phyloP scores from a whole-genome alignment of 2,888 invertebrate species.

The Xestia c-nigrum region DNA sequence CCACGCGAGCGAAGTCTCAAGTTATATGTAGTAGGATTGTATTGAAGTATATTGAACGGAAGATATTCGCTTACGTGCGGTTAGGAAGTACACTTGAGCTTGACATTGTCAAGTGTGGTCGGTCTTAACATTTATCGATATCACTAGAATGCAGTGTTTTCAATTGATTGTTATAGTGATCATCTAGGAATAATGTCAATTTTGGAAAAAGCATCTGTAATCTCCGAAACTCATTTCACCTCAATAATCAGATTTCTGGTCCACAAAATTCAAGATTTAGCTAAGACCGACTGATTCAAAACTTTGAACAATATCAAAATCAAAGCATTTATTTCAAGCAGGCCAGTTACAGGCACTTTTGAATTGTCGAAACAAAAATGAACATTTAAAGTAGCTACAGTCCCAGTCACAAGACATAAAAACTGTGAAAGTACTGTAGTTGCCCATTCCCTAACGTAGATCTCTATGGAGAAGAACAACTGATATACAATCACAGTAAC shows the following conservation, averaged over 20 bases:
- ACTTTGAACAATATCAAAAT: too few species aligned
- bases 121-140: constrained; percentile 14
- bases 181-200: not conserved
- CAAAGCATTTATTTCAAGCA: too few species aligned
- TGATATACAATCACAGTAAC: too few species aligned
- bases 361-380: too few species aligned
- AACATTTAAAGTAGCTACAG: too few species aligned
- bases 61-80: constrained; percentile 51
- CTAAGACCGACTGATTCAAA: not conserved
- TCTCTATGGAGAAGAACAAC: too few species aligned
- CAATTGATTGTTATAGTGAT: not conserved
- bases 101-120: constrained; percentile 33
- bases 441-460: too few species aligned
- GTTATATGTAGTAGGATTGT: not conserved
- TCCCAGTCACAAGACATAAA: too few species aligned
- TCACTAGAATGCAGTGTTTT: not conserved
- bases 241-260: not conserved
- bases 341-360: too few species aligned
- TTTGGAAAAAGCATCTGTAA: not conserved
- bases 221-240: not conserved
- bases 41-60: not conserved
- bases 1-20: not conserved
- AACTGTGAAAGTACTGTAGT: too few species aligned
- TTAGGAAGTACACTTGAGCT: constrained; percentile 50
- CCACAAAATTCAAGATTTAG: not conserved